Conservation (phyloP, 2,888 invertebrate genomes). For the Drosophila kanekoi region DNA sequence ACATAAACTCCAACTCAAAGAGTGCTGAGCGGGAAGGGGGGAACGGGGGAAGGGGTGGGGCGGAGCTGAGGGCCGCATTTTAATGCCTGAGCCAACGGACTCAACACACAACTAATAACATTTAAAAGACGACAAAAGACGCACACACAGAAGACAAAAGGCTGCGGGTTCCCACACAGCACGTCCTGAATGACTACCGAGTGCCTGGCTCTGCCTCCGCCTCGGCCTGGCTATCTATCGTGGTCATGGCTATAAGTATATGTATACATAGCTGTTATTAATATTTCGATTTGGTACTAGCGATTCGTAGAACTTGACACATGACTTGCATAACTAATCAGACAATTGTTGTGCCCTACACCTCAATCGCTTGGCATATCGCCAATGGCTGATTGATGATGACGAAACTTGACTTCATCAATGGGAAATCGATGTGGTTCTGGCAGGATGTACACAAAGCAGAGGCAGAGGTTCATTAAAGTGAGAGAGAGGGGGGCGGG, state of each 20-base stretch:
- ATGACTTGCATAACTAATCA: constrained; percentile 76
- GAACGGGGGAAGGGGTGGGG: neutral
- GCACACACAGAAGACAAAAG: constrained; percentile 63
- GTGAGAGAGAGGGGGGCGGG: neutral
- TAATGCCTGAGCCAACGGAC: constrained; percentile 32
- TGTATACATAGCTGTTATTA: constrained; percentile 68
- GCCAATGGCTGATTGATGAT: constrained; percentile 63
- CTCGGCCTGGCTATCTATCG: constrained; percentile 20
- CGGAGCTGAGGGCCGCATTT: constrained; percentile 16
- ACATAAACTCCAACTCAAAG: constrained; percentile 60
- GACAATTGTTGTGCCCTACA: constrained; percentile 53
- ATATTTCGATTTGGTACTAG: constrained; percentile 78
- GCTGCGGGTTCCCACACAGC: constrained; percentile 65
- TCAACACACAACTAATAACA: constrained; percentile 57
- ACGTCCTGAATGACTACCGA: constrained; percentile 44
- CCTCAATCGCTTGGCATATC: constrained; percentile 29
- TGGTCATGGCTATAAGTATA: constrained; percentile 38
- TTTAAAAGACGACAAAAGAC: constrained; percentile 35
- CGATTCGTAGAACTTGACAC: constrained; percentile 75
- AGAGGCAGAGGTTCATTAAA: constrained; percentile 5
- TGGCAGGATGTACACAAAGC: constrained; percentile 20
- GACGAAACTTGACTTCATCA: constrained; percentile 63
- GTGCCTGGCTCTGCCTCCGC: neutral
- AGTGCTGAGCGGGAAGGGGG: neutral
- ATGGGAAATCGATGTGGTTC: constrained; percentile 40